Percentiles rank a stretch among this genome's conserved stretches.
phyloP scores from a whole-genome alignment of 2,797 vertebrate genomes.

The Carapus acus region DNA sequence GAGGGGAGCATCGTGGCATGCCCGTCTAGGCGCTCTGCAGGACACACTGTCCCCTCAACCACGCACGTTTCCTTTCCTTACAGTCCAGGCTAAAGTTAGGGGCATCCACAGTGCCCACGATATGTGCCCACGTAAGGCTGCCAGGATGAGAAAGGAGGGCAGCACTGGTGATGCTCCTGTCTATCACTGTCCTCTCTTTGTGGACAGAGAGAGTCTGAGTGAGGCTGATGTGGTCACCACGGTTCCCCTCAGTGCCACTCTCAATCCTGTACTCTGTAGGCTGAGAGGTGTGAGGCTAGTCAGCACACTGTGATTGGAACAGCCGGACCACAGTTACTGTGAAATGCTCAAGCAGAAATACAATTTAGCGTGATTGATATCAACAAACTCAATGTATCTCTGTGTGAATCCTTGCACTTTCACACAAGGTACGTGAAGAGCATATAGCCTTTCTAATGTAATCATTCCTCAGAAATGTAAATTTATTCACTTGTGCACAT shows the following conservation, averaged over 20 bases:
- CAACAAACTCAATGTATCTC: too few species aligned
- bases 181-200: conserved; percentile 77
- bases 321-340: too few species aligned
- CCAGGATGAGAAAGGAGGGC: conserved; percentile 2
- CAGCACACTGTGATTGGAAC: conserved; percentile 46
- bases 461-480: too few species aligned
- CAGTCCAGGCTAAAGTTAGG: conserved; percentile 49
- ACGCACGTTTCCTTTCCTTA: conserved; percentile 67
- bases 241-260: conserved; percentile 56
- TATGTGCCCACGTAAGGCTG: too few species aligned
- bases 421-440: too few species aligned
- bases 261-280: conserved; percentile 62
- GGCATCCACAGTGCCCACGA: neutral
- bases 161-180: too few species aligned
- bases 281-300: conserved; percentile 64
- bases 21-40: conserved; percentile 51
- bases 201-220: conserved; percentile 49
- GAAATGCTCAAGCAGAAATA: too few species aligned
- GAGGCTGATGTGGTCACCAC: conserved; percentile 52
- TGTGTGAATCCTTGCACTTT: too few species aligned
- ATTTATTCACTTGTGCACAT: too few species aligned
- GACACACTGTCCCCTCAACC: conserved; percentile 56
- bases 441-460: too few species aligned
- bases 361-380: too few species aligned
- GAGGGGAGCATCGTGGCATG: conserved; percentile 75